A percentile compares a stretch with the other conserved stretches of the same genome.
Conservation (phyloP, 2,888 invertebrate species). For the Artemia sinica region DNA sequence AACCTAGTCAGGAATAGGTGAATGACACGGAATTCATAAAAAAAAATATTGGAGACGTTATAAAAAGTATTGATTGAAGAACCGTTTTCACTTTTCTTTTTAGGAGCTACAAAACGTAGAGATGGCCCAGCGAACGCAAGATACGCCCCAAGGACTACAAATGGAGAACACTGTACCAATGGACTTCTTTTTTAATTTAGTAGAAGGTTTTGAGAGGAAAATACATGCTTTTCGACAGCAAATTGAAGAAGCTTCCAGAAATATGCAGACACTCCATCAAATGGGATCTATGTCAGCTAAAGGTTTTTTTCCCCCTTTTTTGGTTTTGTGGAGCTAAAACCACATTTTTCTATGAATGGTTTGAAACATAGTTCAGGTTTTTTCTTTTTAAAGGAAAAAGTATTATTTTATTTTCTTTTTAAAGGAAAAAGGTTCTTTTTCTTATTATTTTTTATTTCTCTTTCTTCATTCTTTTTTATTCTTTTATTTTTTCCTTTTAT, state of each 20-base stretch:
- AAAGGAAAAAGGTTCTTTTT: no score
- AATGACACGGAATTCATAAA: no score
- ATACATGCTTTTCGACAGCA: conserved; percentile 38
- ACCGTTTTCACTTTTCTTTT: background rate
- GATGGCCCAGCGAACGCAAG: conserved; percentile 58
- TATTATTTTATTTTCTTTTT: no score
- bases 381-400: no score
- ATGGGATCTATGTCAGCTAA: conserved; percentile 8
- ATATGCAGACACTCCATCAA: conserved; percentile 2
- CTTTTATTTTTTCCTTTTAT: no score
- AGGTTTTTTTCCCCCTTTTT: background rate
- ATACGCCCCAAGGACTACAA: conserved; percentile 53
- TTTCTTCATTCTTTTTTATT: no score
- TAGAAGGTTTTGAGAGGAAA: conserved; percentile 50
- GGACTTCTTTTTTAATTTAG: conserved; percentile 49
- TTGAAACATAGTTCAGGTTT: no score
- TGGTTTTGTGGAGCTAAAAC: no score
- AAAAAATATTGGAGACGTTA: no score
- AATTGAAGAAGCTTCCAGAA: conserved; percentile 9
- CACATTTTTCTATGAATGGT: no score
- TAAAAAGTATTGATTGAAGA: background rate
- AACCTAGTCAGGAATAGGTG: no score
- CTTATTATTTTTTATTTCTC: no score
- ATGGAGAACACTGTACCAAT: conserved; percentile 55
- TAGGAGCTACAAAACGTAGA: conserved; percentile 48